A percentile compares a stretch with the other conserved stretches of the same genome.
Evolutionary conservation across 2,113 vertebrate species (phyloP).

Genomic region (Ginglymostoma cirratum): DNA sequence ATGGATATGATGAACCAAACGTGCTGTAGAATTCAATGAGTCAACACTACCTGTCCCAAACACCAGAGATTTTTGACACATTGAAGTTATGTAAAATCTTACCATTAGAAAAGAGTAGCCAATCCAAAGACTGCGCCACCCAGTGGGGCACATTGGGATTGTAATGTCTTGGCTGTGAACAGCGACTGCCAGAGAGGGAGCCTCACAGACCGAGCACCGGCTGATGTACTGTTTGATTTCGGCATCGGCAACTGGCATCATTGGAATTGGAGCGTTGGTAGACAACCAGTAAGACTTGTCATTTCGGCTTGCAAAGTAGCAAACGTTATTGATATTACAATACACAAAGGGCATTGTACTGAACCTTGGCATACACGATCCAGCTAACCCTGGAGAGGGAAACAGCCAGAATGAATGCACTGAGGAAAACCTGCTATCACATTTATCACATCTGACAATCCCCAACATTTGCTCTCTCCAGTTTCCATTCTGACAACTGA

Average conservation of each 20-base stretch:
- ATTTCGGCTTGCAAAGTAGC: conserved; percentile 90
- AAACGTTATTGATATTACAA: conserved; percentile 90
- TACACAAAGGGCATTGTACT: conserved; percentile 97
- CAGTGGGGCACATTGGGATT: conserved; percentile 83
- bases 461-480: neutral
- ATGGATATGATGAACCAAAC: neutral
- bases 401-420: neutral
- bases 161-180: conserved; percentile 88
- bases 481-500: neutral
- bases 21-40: neutral
- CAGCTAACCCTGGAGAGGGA: conserved; percentile 71
- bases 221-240: conserved; percentile 91
- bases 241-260: conserved; percentile 88
- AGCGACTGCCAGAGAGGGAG: conserved; percentile 86
- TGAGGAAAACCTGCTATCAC: neutral
- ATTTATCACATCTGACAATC: conserved; percentile 14
- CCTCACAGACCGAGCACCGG: conserved; percentile 91
- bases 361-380: conserved; percentile 86
- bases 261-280: conserved; percentile 87
- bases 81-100: conserved; percentile 39
- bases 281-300: conserved; percentile 98
- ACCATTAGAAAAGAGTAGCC: conserved; percentile 98
- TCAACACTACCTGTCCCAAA: neutral
- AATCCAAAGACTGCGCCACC: conserved; percentile 96
- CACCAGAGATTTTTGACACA: neutral